A percentile compares a stretch with the other conserved stretches of the same genome.
Evolutionary conservation across 2,113 vertebrate species (phyloP).

Genomic region (Rhea pennata): DNA sequence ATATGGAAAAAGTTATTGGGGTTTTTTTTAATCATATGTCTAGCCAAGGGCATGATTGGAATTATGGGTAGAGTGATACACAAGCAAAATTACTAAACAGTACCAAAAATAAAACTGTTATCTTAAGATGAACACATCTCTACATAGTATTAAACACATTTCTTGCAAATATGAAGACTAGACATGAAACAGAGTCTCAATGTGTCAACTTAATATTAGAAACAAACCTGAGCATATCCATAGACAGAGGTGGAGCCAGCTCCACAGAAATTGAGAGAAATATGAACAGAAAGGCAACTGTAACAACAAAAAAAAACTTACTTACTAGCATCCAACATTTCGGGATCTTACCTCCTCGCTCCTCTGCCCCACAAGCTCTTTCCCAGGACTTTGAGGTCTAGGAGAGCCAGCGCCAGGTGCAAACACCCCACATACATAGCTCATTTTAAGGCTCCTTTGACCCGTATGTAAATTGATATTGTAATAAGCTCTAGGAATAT

Average conservation of each 20-base stretch:
- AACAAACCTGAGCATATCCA: not conserved
- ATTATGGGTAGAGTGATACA: not conserved
- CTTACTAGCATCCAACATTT: not conserved
- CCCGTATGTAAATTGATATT: not conserved
- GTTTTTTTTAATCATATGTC: not conserved
- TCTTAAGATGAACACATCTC: not conserved
- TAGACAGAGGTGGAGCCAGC: not conserved
- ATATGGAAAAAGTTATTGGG: not conserved
- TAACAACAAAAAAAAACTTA: too few relatives aligned
- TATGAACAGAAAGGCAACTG: not conserved
- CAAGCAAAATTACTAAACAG: not conserved
- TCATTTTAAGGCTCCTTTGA: not conserved
- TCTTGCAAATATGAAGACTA: not conserved
- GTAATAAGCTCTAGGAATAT: not conserved
- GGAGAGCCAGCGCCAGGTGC: too few relatives aligned
- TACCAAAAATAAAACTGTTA: not conserved
- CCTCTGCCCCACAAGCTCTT: not conserved
- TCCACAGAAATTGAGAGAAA: not conserved
- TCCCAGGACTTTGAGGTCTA: too few relatives aligned
- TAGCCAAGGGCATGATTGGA: not conserved
- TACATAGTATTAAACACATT: not conserved
- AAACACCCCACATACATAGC: not conserved
- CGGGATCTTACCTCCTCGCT: not conserved
- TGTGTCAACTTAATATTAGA: not conserved
- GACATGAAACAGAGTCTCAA: not conserved